Conservation (phyloP, 2,888 invertebrate genomes). For the Liopterus haemorrhoidalis region DNA sequence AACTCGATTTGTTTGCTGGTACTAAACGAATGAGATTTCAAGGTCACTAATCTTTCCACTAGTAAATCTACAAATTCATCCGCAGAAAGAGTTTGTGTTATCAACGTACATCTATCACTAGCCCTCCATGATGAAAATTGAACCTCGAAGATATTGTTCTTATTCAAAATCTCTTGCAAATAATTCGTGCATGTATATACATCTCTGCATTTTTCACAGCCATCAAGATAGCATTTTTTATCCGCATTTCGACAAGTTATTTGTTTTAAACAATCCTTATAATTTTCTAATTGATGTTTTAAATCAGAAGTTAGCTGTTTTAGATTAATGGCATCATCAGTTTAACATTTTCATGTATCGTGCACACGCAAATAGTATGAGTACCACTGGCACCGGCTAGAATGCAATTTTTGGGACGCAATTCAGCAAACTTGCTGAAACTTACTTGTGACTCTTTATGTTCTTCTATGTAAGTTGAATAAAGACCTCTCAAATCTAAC, state of each 20-base stretch:
- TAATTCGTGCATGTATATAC: not conserved
- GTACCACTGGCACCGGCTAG: slow-evolving; percentile 22
- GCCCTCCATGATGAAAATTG: not conserved
- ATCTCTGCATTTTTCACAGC: slow-evolving; percentile 1
- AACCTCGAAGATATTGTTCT: not conserved
- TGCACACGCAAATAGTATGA: slow-evolving; percentile 25
- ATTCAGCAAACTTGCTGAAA: slow-evolving; percentile 22
- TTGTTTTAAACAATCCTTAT: slow-evolving; percentile 18
- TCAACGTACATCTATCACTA: not conserved
- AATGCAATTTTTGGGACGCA: slow-evolving; percentile 22
- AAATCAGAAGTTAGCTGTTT: slow-evolving; percentile 11
- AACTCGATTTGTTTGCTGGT: slow-evolving; percentile 27
- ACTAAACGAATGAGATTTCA: slow-evolving; percentile 19
- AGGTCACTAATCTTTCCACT: not conserved
- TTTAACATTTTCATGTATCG: slow-evolving; percentile 20
- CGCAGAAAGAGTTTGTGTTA: not conserved
- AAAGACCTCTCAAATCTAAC: slow-evolving; percentile 20
- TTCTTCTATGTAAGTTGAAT: slow-evolving; percentile 13
- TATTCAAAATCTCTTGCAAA: not conserved
- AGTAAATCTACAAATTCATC: slow-evolving; percentile 6
- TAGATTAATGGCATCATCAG: slow-evolving; percentile 17
- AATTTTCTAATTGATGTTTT: slow-evolving; percentile 8
- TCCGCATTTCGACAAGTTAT: slow-evolving; percentile 20
- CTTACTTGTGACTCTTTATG: slow-evolving; percentile 10
- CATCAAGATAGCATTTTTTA: slow-evolving; percentile 18